Evolutionary conservation across 2,113 vertebrate species (phyloP), one percentile per base, ranked within the genome.

Genomic region (Lathamus discolor): DNA sequence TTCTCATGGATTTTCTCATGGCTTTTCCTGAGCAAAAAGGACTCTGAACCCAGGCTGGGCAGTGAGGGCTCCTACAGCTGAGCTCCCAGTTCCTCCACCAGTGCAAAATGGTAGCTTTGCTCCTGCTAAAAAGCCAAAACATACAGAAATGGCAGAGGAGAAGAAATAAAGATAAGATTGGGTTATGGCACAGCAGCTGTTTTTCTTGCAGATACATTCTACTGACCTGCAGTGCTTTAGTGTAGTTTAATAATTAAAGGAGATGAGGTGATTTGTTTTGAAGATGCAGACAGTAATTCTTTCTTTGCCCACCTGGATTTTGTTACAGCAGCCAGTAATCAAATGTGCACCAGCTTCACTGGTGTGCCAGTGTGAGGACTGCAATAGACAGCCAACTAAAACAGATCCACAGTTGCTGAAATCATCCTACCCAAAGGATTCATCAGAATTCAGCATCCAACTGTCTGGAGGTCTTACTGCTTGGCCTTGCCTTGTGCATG

Each of bases 381-480:
- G 51, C 68, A 52, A 4, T 5, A 68, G 83, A 46, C 10, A 9
- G 35, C 66, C 81, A 92, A 44, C 55, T 63, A 63, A 85, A 91
- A 74, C 75, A 74, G n/a, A 85, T 92, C 35, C 77, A 52, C n/a
- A 1, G 11, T 77, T 82, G 68, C 68, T 83, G 92, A 91, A 87
- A 77, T 69, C 70, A 70, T 73, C 27, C 70, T 61, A 33, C 89
- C 59, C 82, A n/a, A 83, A 96, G 89, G 67, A 87, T 80, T 93
- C 46, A 89, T 95, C 87, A 90, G 88, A 72, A 91, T 88, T 90
- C 87, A 88, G 54, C 84, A 84, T 93, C 73, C 72, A 27, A 7
- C 82, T 94, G 87, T 88, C 87, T 88, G 75, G 91, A 95, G 87
- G 63, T 91, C 94, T 84, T 92, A 52, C 11, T 46, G 55, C 75